Base-by-base conservation (phyloP, 2,888 invertebrate genomes). In the Rotaria macrura region DNA sequence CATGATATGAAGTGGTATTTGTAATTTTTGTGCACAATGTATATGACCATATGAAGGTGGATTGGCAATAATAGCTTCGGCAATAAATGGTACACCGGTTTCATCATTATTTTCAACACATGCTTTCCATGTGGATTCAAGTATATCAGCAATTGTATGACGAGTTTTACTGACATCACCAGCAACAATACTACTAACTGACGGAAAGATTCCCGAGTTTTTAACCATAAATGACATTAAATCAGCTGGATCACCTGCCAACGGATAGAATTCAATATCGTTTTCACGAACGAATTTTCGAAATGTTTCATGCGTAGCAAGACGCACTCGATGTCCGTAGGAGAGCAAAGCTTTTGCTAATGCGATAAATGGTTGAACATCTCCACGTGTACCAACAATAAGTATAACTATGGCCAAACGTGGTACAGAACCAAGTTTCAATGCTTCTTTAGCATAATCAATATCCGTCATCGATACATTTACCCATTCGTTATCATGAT, bases 191-290 rank as follows among this genome's bases (percentile, higher is more conserved):
- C 79, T 79, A 43, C 79, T 79, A 23, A 79, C 79, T n/a, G 79
- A 79, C 43, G 79, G 79, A 38, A 79, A 4, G 14, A 79, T 79
- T 6, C 79, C 79, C 25, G 79, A 40, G n/a, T 79, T 79, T 43
- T 79, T 79, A n/a, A 79, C 79, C 79, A 79, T 79, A 43, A 79
- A 79, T 43, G 79, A 79, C 79, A 79, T 79, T 43, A 79, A n/a
- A 43, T 79, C 79, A 43, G 79, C 79, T n/a, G 79, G 79, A 79
- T 79, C 79, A 43, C 79, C 79, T 25, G 43, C 79, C n/a, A 79
- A 43, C 14, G 79, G 79, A 79, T 79, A 79, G n/a, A 43, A 79
- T 79, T 79, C 79, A n/a, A 79, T 40, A n/a, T 4, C 79, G 43
- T 79, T 79, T 43, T 79, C 79, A n/a, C 79, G 79, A 43, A 79